Percentiles rank a stretch among this genome's conserved stretches.
Conservation (phyloP, 2,888 invertebrate species). For the Adelognathus sp. region DNA sequence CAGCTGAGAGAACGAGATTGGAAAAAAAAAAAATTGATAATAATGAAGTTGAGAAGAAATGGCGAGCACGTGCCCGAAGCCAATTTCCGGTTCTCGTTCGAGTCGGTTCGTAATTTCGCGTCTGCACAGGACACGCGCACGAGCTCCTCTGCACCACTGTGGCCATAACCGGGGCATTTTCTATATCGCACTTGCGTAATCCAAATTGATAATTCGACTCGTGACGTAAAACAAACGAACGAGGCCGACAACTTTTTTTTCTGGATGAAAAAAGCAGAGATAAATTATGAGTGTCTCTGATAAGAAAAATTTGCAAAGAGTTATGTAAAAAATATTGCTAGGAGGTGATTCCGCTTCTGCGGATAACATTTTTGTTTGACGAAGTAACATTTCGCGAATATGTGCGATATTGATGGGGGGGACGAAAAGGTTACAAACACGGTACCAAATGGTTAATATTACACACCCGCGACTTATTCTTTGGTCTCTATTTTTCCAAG, state of each 20-base stretch:
- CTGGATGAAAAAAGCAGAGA: background rate
- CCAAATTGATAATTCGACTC: background rate
- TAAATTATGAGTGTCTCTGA: background rate
- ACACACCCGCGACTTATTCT: too few species aligned
- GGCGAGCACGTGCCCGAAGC: slow-evolving; percentile 37
- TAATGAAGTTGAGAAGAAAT: slow-evolving; percentile 1
- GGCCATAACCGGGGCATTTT: slow-evolving; percentile 33
- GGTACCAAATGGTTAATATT: too few species aligned
- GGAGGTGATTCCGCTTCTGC: too few species aligned
- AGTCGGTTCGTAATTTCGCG: slow-evolving; percentile 32
- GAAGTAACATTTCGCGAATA: too few species aligned
- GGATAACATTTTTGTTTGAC: too few species aligned
- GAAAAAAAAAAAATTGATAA: background rate
- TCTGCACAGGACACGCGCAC: slow-evolving; percentile 26
- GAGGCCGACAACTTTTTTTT: background rate
- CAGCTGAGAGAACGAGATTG: background rate
- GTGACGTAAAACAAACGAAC: background rate
- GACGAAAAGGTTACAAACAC: too few species aligned
- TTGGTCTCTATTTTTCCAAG: too few species aligned
- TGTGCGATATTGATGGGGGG: too few species aligned
- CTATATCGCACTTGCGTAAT: background rate
- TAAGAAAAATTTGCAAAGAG: too few species aligned
- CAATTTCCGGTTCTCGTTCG: slow-evolving; percentile 50
- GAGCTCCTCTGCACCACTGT: slow-evolving; percentile 47
- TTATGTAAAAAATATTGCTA: too few species aligned